These are phyloP conservation scores for Cheiracanthium punctorium DNA, from an alignment of 2,888 invertebrate genomes.

Conservation along the genomic window DNA sequence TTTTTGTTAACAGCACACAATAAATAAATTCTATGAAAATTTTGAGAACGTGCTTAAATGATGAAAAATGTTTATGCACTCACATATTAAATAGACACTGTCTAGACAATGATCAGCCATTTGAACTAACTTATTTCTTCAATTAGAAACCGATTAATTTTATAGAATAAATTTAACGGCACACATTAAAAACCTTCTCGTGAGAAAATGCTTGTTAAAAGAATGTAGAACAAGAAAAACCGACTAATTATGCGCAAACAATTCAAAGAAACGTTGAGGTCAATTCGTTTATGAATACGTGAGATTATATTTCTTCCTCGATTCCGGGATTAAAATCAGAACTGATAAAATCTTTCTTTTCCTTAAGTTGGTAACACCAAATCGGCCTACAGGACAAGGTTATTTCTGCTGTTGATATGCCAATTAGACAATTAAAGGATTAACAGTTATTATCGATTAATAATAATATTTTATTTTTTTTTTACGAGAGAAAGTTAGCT, in stretches of 20 bases:
- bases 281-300: background rate
- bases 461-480: too few relatives aligned
- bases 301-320: background rate
- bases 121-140: background rate
- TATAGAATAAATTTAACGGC: background rate
- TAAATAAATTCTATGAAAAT: too few relatives aligned
- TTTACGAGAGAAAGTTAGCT: too few relatives aligned
- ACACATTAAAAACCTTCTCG: background rate
- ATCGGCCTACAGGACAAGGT: conserved; percentile 15
- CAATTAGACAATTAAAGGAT: background rate
- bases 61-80: too few relatives aligned
- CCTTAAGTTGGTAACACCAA: background rate
- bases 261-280: conserved; percentile 10
- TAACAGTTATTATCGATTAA: background rate
- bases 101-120: background rate
- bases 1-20: too few relatives aligned
- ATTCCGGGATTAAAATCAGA: background rate
- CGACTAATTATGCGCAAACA: conserved; percentile 4
- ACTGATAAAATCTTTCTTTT: background rate
- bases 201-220: background rate
- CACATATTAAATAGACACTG: too few relatives aligned
- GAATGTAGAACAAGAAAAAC: conserved; percentile 7
- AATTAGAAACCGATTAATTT: background rate
- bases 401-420: background rate
- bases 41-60: too few relatives aligned